Base-by-base conservation (phyloP, 2,888 invertebrate species). In the Conus canariensis region DNA sequence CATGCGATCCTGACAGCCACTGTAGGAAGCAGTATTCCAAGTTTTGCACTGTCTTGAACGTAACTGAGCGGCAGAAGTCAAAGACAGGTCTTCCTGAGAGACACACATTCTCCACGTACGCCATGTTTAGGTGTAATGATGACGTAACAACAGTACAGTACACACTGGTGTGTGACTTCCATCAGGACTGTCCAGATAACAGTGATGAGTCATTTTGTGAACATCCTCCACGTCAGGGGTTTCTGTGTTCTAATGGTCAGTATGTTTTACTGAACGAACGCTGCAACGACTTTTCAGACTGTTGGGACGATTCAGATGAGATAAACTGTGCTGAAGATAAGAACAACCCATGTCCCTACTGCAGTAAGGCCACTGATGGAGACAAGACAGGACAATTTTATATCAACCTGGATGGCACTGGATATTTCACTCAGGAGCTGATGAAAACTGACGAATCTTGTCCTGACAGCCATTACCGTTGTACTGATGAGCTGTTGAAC, bases 131-230 rank as follows among this genome's bases (percentile, higher is more conserved):
- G 19, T 82, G 82, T 56, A 22, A 19, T 82, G 82, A 82, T 56
- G 82, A 19, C 6, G 10, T 56, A 1, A 56, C 56, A 5, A 56
- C 56, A 45, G 19, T 82, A 5, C 82, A n/a, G 7, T 82, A 82
- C 82, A 82, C 82, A 5, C 45, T 82, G 16, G 82, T 82, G 19
- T 82, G 82, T 82, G 82, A 82, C 58, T 82, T 82, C 58, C 10
- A 8, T 22, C 82, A 82, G 56, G 56, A 82, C 58, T 82, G 82
- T 19, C 82, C 45, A 8, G 82, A 82, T 14, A 82, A 30, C 56
- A 56, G 25, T 56, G 82, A 82, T 58, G 82, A 82, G 22, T 16
- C 58, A 22, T 82, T 82, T 12, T 82, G 82, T 22, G 22, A 22
- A 8, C 82, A 82, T 58, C 82, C 82, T 16, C 8, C 22, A 6